These are phyloP conservation scores for Cynocephalus volans DNA, from an alignment of 2,113 vertebrate species.

Conservation along the genomic window DNA sequence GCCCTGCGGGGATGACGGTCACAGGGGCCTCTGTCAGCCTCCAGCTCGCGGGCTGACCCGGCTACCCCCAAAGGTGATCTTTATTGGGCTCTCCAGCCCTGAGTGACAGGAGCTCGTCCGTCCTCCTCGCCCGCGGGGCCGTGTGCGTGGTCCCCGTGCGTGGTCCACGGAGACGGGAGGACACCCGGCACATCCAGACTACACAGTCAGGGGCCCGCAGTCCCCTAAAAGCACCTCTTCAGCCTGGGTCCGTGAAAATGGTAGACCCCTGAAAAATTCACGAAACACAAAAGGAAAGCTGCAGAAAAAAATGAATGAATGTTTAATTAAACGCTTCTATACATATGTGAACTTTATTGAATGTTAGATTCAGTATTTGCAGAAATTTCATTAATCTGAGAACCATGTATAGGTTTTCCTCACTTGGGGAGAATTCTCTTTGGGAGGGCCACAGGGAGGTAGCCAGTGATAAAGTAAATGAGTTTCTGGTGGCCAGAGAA, in stretches of 20 bases:
- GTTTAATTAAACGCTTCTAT: neutral
- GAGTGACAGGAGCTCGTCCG: too few relatives aligned
- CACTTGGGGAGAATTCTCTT: neutral
- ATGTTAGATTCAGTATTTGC: neutral
- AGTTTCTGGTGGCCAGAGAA: neutral
- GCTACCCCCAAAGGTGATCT: neutral
- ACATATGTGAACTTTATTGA: neutral
- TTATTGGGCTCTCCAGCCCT: neutral
- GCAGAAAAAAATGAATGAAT: neutral
- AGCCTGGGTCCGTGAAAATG: neutral
- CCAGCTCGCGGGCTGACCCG: neutral
- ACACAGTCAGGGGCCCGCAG: neutral
- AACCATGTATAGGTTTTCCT: neutral
- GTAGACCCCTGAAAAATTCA: neutral
- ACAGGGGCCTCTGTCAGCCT: neutral
- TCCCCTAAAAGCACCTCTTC: neutral
- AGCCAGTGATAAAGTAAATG: neutral
- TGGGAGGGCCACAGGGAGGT: neutral
- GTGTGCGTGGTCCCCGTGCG: neutral
- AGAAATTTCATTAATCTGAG: neutral
- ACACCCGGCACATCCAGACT: neutral
- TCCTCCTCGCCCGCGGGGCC: neutral
- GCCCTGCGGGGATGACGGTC: neutral
- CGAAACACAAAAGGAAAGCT: neutral
- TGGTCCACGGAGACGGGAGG: neutral